These are phyloP conservation scores for Ridgeia piscesae DNA, from an alignment of 1,140 invertebrate species.

Conservation along the genomic window DNA sequence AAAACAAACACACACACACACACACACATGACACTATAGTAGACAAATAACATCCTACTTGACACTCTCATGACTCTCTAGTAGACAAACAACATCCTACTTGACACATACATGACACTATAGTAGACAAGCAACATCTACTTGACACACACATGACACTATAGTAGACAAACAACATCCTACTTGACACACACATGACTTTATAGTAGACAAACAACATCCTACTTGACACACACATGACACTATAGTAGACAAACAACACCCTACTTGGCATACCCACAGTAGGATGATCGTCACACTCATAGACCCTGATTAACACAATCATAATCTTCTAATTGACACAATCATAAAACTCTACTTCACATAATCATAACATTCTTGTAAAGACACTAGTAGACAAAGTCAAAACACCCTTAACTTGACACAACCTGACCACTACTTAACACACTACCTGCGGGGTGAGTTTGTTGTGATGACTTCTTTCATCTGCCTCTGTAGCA, in stretches of 20 bases:
- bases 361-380: too few relatives aligned
- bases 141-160: neutral
- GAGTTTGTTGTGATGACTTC: neutral
- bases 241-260: neutral
- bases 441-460: neutral
- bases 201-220: neutral
- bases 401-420: neutral
- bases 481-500: conserved; percentile 35
- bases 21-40: neutral
- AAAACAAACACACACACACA: neutral
- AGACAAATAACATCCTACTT: neutral
- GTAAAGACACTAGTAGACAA: too few relatives aligned
- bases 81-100: neutral
- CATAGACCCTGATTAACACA: neutral
- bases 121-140: neutral
- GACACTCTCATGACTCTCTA: neutral
- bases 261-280: neutral
- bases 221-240: neutral
- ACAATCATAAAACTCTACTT: too few relatives aligned
- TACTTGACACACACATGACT: neutral
- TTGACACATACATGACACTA: neutral
- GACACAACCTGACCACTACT: neutral
- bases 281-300: neutral
- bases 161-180: neutral
- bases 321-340: too few relatives aligned